phyloP scores from a whole-genome alignment of 2,888 invertebrate genomes.

The Criorhina ranunculi region DNA sequence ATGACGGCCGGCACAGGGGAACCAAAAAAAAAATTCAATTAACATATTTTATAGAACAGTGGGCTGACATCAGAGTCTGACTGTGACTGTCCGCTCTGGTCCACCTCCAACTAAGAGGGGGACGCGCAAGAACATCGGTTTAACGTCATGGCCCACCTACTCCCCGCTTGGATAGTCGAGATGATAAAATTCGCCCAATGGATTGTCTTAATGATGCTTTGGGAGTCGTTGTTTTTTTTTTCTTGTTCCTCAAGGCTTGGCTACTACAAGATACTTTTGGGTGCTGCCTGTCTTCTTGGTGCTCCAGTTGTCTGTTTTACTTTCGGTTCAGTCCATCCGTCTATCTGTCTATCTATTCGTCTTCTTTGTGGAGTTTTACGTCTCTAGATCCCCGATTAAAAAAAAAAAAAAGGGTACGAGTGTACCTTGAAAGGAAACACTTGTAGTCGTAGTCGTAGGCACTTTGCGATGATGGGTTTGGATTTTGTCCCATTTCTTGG shows the following conservation, averaged over 20 bases:
- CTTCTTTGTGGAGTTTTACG: slow-evolving; percentile 43
- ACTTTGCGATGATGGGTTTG: slow-evolving; percentile 14
- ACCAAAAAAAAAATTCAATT: slow-evolving; percentile 76
- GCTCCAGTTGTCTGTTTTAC: slow-evolving; percentile 59
- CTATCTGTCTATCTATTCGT: slow-evolving; percentile 66
- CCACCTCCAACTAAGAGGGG: slow-evolving; percentile 55
- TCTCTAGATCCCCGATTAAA: slow-evolving; percentile 25
- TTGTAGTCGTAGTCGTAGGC: no score
- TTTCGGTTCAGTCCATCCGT: slow-evolving; percentile 62
- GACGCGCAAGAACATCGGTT: slow-evolving; percentile 66
- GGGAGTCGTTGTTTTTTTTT: slow-evolving; percentile 34
- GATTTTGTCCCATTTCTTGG: slow-evolving; percentile 35
- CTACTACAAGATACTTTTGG: slow-evolving; percentile 23
- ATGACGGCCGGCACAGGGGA: slow-evolving; percentile 39
- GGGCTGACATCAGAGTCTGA: slow-evolving; percentile 66
- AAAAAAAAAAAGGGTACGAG: slow-evolving; percentile 29
- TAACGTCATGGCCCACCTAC: slow-evolving; percentile 61
- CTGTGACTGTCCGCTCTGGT: slow-evolving; percentile 22
- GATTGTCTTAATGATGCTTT: slow-evolving; percentile 72
- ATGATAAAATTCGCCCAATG: slow-evolving; percentile 70
- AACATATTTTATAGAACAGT: slow-evolving; percentile 77
- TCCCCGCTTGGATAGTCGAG: slow-evolving; percentile 53
- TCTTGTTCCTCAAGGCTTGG: neutral
- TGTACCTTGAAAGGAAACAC: slow-evolving; percentile 27
- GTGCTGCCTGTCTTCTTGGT: slow-evolving; percentile 48